Conservation (phyloP, 2,113 vertebrate species). For the Pyxicephalus adspersus region DNA sequence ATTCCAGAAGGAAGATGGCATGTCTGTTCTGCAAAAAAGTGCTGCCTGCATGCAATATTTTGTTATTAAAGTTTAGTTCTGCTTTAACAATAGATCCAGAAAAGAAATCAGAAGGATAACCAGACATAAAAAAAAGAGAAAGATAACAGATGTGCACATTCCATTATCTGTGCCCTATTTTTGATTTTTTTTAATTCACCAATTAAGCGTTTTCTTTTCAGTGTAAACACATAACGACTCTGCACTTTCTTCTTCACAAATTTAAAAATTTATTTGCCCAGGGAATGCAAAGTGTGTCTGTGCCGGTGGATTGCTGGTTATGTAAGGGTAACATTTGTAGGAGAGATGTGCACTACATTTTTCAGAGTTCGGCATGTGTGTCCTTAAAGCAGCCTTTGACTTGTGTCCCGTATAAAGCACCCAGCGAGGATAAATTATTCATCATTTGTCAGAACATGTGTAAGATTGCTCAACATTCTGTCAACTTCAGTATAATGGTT, state of each 20-base stretch:
- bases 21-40: no score
- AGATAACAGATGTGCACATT: no score
- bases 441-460: slow-evolving; percentile 9
- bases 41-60: no score
- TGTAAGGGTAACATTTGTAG: slow-evolving; percentile 1
- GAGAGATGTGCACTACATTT: neutral
- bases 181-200: no score
- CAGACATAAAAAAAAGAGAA: no score
- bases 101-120: no score
- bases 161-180: no score
- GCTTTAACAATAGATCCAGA: no score
- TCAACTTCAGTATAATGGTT: neutral
- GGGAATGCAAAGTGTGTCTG: slow-evolving; percentile 9
- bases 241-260: slow-evolving; percentile 2
- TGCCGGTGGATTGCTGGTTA: slow-evolving; percentile 20
- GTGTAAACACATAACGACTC: neutral
- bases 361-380: slow-evolving; percentile 8
- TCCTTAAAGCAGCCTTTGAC: slow-evolving; percentile 5
- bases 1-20: no score
- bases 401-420: slow-evolving; percentile 21
- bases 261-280: slow-evolving; percentile 37
- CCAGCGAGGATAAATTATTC: slow-evolving; percentile 2
- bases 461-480: slow-evolving; percentile 15
- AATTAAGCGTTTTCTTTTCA: no score
- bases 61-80: no score